These are phyloP conservation scores for Liposcelis brunnea DNA, from an alignment of 2,888 invertebrate species.

Conservation along the genomic window DNA sequence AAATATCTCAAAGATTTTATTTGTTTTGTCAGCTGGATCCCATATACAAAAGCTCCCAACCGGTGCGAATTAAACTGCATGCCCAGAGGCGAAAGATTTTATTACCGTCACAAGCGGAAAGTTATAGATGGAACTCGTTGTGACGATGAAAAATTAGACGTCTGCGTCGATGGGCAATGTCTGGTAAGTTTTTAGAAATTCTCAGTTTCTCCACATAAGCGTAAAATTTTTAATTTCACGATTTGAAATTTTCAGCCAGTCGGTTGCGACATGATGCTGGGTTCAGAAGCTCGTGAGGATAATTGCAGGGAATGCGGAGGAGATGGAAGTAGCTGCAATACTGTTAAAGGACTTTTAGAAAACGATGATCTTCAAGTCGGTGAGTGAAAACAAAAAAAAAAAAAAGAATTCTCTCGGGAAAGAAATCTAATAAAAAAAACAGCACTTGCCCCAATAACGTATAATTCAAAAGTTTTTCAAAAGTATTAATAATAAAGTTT, in stretches of 20 bases:
- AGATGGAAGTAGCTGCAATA: constrained; percentile 73
- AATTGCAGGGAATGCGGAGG: constrained; percentile 87
- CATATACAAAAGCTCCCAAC: constrained; percentile 71
- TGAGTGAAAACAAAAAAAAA: constrained; percentile 24
- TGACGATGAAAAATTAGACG: constrained; percentile 64
- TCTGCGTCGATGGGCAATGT: constrained; percentile 90
- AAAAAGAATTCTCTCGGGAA: no score
- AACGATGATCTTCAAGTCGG: constrained; percentile 56
- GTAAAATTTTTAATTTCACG: background rate
- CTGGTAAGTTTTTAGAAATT: constrained; percentile 48
- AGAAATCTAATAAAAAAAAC: no score
- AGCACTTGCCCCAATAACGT: no score
- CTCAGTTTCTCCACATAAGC: no score
- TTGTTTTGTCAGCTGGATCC: constrained; percentile 52
- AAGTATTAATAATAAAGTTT: background rate
- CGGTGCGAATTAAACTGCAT: constrained; percentile 93
- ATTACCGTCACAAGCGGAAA: constrained; percentile 64
- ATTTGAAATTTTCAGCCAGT: constrained; percentile 43
- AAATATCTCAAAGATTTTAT: background rate
- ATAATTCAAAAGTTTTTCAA: no score
- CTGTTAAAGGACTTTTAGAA: constrained; percentile 50
- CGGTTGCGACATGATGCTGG: constrained; percentile 89
- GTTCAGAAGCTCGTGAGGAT: constrained; percentile 72
- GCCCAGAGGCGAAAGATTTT: constrained; percentile 80
- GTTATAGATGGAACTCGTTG: constrained; percentile 75